phyloP scores from a whole-genome alignment of 2,888 invertebrate genomes.

The Hyppa rectilinea region DNA sequence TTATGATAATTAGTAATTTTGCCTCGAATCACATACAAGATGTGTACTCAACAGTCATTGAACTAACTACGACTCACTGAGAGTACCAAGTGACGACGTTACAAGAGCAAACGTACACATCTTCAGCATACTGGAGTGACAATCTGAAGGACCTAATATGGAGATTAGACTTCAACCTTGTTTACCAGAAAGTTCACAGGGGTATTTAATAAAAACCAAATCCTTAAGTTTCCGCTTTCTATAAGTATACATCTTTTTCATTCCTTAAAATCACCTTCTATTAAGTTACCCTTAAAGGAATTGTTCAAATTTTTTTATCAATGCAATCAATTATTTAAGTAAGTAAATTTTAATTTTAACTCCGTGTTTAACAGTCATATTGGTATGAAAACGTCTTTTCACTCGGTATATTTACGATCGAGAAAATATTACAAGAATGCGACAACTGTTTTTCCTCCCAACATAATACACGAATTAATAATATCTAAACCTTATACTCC shows the following conservation, averaged over 20 bases:
- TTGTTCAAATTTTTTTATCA: too few relatives aligned
- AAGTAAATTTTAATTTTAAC: neutral
- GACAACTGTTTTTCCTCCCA: neutral
- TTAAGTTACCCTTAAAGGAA: neutral
- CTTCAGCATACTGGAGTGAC: neutral
- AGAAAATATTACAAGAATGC: neutral
- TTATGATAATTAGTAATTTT: neutral
- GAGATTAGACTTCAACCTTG: neutral
- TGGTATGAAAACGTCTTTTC: neutral
- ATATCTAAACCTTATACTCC: neutral
- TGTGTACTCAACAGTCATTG: neutral
- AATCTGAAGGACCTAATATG: neutral
- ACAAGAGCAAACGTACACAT: slow-evolving; percentile 7
- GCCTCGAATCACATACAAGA: too few relatives aligned
- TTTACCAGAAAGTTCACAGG: neutral
- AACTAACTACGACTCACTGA: neutral
- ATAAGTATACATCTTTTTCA: neutral
- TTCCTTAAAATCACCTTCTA: too few relatives aligned
- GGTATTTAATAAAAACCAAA: neutral
- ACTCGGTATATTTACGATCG: neutral
- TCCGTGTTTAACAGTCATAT: too few relatives aligned
- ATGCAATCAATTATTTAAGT: neutral
- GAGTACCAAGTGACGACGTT: neutral
- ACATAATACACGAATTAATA: neutral
- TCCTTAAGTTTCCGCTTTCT: neutral